A percentile compares a stretch with the other conserved stretches of the same genome.
phyloP scores from a whole-genome alignment of 2,888 invertebrate species.

The Amphiduros pacificus region DNA sequence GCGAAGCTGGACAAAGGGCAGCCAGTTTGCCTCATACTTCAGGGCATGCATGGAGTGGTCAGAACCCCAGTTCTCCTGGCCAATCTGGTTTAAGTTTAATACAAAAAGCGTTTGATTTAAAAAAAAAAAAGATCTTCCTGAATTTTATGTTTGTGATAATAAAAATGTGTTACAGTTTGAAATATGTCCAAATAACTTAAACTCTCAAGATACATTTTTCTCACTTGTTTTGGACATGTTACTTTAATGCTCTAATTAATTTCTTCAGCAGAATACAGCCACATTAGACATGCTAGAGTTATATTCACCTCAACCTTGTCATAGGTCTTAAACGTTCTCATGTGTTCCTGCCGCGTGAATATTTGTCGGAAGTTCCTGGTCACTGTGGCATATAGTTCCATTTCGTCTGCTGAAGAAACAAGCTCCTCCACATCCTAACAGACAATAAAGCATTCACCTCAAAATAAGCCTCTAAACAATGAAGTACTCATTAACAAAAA shows the following conservation, averaged over 20 bases:
- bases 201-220: no score
- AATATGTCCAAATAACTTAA: no score
- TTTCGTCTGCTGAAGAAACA: conserved; percentile 53
- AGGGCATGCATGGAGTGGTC: conserved; percentile 49
- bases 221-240: no score
- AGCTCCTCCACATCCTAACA: conserved; percentile 49
- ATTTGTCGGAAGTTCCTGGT: conserved; percentile 50
- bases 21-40: conserved; percentile 56
- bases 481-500: no score
- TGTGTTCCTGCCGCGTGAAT: conserved; percentile 54
- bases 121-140: no score
- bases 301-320: conserved; percentile 50
- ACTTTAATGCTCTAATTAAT: no score
- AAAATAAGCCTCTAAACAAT: no score
- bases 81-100: no score
- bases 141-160: no score
- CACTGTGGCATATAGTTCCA: conserved; percentile 57
- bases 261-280: background rate
- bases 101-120: no score
- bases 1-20: conserved; percentile 44
- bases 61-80: conserved; percentile 51
- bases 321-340: conserved; percentile 54
- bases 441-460: no score
- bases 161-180: no score
- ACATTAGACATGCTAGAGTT: background rate